Evolutionary conservation across 2,888 invertebrate species (phyloP), one percentile per base, ranked within the genome.

Genomic region (Hecatera dysodea): DNA sequence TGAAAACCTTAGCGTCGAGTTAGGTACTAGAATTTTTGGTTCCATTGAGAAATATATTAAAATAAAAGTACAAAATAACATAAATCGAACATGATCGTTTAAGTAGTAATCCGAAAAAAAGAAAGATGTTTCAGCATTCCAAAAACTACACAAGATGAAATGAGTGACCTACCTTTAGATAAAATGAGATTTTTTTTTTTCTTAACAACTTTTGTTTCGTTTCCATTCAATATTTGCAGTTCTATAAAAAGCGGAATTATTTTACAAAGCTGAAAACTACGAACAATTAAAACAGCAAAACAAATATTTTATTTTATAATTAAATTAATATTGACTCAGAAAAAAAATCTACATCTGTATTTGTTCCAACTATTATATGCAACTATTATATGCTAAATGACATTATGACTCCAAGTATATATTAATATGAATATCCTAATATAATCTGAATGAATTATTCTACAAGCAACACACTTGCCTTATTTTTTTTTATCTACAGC

Each of bases 401-500:
- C 62, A n/a, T 71, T 66, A 62, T 56, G 56, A 61, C 11, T 77
- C 27, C 29, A 61, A 62, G n/a, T n/a, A 62, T 71, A 46, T 75
- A 60, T 48, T 48, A 39, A 27, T 62, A 44, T 71, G 64, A 55
- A 59, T 63, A 75, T 60, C 61, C 71, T 80, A 84, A 66, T 72
- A 67, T 63, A 77, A 79, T 69, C 57, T 73, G 70, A 81, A 76
- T 81, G 62, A 78, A 80, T 85, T 74, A 83, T 44, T 70, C 84
- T 75, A 88, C 67, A 88, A 88, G 83, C 86, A 84, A 83, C 77
- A 68, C 76, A 74, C 46, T 79, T 80, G 72, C 74, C 67, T 81
- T 83, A 82, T 64, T 75, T 66, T 79, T n/a, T 73, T 81, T 82
- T 83, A 84, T 79, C 88, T 92, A 91, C 88, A 84, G 89, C 90